These are phyloP conservation scores for Ormyrus thymus DNA, from an alignment of 2,888 invertebrate species.

Conservation along the genomic window DNA sequence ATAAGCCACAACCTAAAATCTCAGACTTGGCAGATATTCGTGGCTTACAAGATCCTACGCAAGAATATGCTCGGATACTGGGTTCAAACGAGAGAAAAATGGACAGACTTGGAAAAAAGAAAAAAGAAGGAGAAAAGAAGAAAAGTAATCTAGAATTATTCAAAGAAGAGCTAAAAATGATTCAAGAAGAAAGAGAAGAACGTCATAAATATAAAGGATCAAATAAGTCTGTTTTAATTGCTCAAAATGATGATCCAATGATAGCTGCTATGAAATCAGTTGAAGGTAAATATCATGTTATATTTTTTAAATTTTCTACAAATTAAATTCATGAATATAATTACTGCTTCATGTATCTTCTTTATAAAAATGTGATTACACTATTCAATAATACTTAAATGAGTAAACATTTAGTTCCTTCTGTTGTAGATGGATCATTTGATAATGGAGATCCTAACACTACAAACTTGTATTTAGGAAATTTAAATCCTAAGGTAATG, in stretches of 20 bases:
- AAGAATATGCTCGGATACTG: constrained; percentile 82
- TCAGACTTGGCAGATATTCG: constrained; percentile 78
- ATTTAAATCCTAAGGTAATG: constrained; percentile 94
- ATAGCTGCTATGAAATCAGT: constrained; percentile 72
- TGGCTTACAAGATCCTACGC: constrained; percentile 81
- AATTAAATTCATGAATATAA: not conserved
- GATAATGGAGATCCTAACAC: constrained; percentile 98
- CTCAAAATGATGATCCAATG: constrained; percentile 71
- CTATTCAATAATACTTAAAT: not conserved
- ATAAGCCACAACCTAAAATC: constrained; percentile 91
- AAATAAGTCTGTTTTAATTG: constrained; percentile 75
- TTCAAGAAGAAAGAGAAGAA: constrained; percentile 98
- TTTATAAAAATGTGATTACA: too few species aligned
- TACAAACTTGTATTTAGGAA: constrained; percentile 98
- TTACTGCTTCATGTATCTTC: not conserved
- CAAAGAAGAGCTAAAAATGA: constrained; percentile 98
- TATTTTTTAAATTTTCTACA: constrained; percentile 6
- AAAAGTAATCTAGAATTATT: constrained; percentile 98
- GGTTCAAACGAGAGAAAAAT: constrained; percentile 80
- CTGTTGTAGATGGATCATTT: constrained; percentile 83
- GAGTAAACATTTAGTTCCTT: constrained; percentile 1
- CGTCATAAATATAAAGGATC: constrained; percentile 92
- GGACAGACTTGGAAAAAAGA: constrained; percentile 80
- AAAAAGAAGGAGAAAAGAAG: constrained; percentile 89
- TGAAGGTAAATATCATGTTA: constrained; percentile 65